phyloP scores from a whole-genome alignment of 2,888 invertebrate species.

The Hydrotaea cyrtoneurina region DNA sequence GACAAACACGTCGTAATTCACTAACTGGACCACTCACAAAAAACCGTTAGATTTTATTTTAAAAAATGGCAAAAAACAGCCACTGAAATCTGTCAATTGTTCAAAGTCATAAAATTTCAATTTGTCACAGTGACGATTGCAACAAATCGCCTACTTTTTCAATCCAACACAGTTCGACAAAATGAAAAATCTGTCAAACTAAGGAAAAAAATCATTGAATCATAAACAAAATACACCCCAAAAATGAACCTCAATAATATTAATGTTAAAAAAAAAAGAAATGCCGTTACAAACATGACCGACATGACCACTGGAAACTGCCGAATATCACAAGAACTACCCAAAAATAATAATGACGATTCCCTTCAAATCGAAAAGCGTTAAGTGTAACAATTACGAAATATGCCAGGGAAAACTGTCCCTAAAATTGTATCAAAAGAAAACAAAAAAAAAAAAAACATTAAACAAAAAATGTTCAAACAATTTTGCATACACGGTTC shows the following conservation, averaged over 20 bases:
- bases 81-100: slow-evolving; percentile 3
- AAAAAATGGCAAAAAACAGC: neutral
- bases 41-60: no score
- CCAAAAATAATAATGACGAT: slow-evolving; percentile 44
- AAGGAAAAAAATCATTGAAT: slow-evolving; percentile 1
- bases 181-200: neutral
- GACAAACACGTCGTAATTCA: no score
- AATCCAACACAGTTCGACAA: neutral
- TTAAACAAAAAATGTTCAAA: neutral
- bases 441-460: slow-evolving; percentile 37
- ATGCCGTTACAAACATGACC: slow-evolving; percentile 53
- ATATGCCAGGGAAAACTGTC: slow-evolving; percentile 40
- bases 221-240: slow-evolving; percentile 54
- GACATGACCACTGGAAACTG: slow-evolving; percentile 47
- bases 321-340: slow-evolving; percentile 11
- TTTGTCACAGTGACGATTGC: slow-evolving; percentile 76
- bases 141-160: slow-evolving; percentile 52
- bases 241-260: slow-evolving; percentile 53
- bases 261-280: slow-evolving; percentile 57
- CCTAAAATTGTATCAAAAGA: slow-evolving; percentile 40
- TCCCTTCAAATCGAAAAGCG: slow-evolving; percentile 69
- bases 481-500: slow-evolving; percentile 67
- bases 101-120: slow-evolving; percentile 74
- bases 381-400: slow-evolving; percentile 72
- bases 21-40: no score